A percentile compares a stretch with the other conserved stretches of the same genome.
These are phyloP conservation scores for Todus mexicanus DNA, from an alignment of 2,797 vertebrate species.

Conservation along the genomic window DNA sequence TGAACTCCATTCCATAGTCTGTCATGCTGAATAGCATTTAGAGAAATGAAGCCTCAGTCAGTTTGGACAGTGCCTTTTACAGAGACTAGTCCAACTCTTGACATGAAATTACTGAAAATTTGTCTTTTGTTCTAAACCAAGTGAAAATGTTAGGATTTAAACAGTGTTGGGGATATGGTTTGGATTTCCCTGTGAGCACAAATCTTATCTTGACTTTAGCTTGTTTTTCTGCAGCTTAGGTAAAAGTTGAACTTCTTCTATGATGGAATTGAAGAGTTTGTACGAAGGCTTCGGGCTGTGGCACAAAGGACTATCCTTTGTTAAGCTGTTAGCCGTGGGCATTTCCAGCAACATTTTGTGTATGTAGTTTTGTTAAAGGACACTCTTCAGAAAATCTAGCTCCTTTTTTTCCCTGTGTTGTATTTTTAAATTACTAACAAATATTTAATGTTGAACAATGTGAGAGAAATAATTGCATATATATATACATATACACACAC, in stretches of 20 bases:
- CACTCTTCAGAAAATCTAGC: background rate
- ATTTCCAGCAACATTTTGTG: background rate
- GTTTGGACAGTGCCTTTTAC: constrained; percentile 8
- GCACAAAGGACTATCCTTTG: background rate
- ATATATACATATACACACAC: background rate
- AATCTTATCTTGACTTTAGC: background rate
- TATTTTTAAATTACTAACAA: background rate
- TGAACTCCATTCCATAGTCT: constrained; percentile 41
- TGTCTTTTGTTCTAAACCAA: background rate
- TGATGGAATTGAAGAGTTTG: background rate
- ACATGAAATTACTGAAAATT: background rate
- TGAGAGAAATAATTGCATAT: background rate
- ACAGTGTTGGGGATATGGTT: background rate
- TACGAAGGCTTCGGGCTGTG: background rate
- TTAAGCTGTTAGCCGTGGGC: background rate
- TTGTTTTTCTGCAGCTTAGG: background rate
- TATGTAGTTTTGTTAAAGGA: background rate
- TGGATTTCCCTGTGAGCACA: background rate
- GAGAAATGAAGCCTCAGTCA: constrained; percentile 1
- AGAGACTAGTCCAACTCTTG: background rate
- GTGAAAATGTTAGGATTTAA: background rate
- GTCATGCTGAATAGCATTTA: constrained; percentile 15
- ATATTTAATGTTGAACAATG: background rate
- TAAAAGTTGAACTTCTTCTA: background rate
- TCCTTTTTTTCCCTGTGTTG: background rate